Evolutionary conservation across 2,888 invertebrate genomes (phyloP), one percentile per base, ranked within the genome.

Genomic region (Peribatodes rhomboidaria): DNA sequence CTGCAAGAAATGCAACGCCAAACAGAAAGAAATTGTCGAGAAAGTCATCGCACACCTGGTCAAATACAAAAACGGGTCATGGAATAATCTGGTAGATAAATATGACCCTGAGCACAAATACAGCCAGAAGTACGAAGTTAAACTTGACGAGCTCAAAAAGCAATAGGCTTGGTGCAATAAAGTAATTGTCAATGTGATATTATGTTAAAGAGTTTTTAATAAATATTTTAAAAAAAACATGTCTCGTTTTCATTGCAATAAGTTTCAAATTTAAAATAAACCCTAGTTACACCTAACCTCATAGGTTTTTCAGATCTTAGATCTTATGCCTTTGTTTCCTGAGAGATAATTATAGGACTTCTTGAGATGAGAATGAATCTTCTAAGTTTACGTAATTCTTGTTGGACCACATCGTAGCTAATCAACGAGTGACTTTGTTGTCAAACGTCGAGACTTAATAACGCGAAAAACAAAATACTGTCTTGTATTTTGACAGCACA

Each of bases 101-200:
- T 90, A 86, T 69, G 91, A 92, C 63, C 84, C 88, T 1, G 64
- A 75, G 0, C 70, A 74, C 46, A 76, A 77, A 60, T 89, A 80
- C 74, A 54, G 77, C 10, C 68, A 65, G 6, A 84, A 83, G 46
- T 90, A 89, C 68, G 89, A 92, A 61, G 71, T 77, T 8, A 86
- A 87, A 54, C 78, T 88, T 0, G 79, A 75, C 35, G 8, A 76
- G 68, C n/a, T 11, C 11, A 37, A 50, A n/a, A n/a, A n/a, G n/a
- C n/a, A n/a, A n/a, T n/a, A n/a, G 18, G 35, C 50, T 52, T 52
- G 52, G 13, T 14, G 47, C 20, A 10, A 14, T 44, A 1, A 16
- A n/a, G n/a, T n/a, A n/a, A 8, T 7, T 11, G 11, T n/a, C 8
- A 49, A 37, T 57, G 57, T 57, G 57, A 57, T 57, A 57, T 57